Evolutionary conservation across 2,888 invertebrate genomes (phyloP).

Genomic region (Drosophila engyochracea): DNA sequence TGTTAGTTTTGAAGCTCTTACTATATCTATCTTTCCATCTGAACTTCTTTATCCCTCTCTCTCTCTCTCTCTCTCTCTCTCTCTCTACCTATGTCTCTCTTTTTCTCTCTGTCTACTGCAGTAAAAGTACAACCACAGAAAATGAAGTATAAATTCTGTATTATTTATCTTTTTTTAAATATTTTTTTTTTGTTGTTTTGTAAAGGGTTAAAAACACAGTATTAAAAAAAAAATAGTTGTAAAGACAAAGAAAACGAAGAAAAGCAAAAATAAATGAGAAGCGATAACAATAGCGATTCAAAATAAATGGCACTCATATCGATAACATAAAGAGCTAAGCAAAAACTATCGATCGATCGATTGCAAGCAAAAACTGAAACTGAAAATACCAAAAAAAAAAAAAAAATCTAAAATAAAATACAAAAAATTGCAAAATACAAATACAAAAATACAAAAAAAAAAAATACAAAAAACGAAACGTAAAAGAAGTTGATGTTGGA

Average conservation of each 20-base stretch:
- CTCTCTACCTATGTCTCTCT: slow-evolving; percentile 25
- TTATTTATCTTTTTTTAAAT: slow-evolving; percentile 23
- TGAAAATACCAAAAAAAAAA: slow-evolving; percentile 48
- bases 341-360: slow-evolving; percentile 65
- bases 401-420: slow-evolving; percentile 54
- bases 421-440: slow-evolving; percentile 86
- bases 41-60: slow-evolving; percentile 22
- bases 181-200: slow-evolving; percentile 33
- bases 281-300: slow-evolving; percentile 50
- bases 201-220: slow-evolving; percentile 30
- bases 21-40: slow-evolving; percentile 34
- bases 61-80: slow-evolving; percentile 14
- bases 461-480: slow-evolving; percentile 68
- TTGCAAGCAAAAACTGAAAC: slow-evolving; percentile 78
- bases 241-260: slow-evolving; percentile 76
- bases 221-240: slow-evolving; percentile 53
- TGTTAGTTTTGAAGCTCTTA: slow-evolving; percentile 53
- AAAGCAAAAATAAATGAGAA: slow-evolving; percentile 70
- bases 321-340: slow-evolving; percentile 52
- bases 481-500: slow-evolving; percentile 95
- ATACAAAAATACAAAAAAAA: slow-evolving; percentile 84
- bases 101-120: slow-evolving; percentile 36
- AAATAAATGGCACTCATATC: slow-evolving; percentile 55
- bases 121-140: slow-evolving; percentile 56
- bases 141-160: slow-evolving; percentile 28